Conservation (phyloP, 2,797 vertebrate genomes). For the Anguilla megastoma region DNA sequence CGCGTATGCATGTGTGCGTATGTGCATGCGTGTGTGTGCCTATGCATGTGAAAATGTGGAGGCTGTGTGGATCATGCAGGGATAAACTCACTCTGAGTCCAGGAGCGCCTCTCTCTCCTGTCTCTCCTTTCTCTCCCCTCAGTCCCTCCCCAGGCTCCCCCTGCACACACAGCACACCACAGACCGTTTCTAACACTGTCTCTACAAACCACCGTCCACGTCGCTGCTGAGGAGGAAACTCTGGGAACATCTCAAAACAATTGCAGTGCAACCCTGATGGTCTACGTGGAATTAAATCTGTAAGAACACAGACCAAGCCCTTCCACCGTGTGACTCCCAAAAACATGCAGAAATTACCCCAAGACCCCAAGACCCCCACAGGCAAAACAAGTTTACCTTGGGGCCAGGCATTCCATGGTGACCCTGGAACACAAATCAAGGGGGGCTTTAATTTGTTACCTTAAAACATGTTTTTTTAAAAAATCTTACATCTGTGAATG, state of each 20-base stretch:
- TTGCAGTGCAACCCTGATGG: not conserved
- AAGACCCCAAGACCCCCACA: not conserved
- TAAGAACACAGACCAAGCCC: not conserved
- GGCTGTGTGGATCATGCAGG: not conserved
- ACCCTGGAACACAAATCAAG: constrained; percentile 46
- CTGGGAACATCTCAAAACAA: not conserved
- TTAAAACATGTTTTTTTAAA: not conserved
- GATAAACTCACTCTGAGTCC: constrained; percentile 73
- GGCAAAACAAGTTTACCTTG: constrained; percentile 40
- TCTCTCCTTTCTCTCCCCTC: constrained; percentile 76
- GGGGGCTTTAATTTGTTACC: not conserved
- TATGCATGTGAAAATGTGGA: constrained; percentile 9
- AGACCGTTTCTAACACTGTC: not conserved
- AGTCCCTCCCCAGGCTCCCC: constrained; percentile 70
- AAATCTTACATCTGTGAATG: not conserved
- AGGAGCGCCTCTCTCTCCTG: constrained; percentile 49
- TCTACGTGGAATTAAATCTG: not conserved
- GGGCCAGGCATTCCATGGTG: constrained; percentile 51
- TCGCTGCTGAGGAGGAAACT: not conserved
- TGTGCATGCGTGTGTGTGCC: not conserved
- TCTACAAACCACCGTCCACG: not conserved
- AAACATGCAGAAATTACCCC: not conserved
- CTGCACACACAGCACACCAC: constrained; percentile 35
- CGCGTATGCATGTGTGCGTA: not conserved
- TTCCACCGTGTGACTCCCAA: not conserved